Evolutionary conservation across 2,797 vertebrate genomes (phyloP).

Genomic region (Cossypha dichroa): DNA sequence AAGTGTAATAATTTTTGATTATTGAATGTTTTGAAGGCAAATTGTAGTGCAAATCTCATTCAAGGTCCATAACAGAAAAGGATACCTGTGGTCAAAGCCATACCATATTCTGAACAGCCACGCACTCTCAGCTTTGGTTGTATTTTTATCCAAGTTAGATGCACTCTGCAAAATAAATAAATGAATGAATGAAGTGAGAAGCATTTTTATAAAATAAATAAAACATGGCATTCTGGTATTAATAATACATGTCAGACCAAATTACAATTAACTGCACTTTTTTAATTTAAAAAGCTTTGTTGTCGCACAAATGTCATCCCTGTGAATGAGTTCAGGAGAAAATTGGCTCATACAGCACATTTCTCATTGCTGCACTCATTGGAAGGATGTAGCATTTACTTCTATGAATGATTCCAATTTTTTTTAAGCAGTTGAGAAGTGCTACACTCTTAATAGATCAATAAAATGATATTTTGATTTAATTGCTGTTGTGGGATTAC

Average conservation of each 20-base stretch:
- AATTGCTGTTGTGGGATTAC: slow-evolving; percentile 26
- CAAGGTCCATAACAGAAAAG: slow-evolving; percentile 47
- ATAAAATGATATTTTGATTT: slow-evolving; percentile 55
- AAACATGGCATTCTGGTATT: background rate
- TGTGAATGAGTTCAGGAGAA: background rate
- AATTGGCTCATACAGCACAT: background rate
- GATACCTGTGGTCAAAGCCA: slow-evolving; percentile 83
- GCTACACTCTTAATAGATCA: slow-evolving; percentile 32
- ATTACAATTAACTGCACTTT: background rate
- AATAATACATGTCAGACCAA: slow-evolving; percentile 16
- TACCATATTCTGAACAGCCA: slow-evolving; percentile 81
- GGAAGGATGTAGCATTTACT: slow-evolving; percentile 24
- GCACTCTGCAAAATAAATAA: slow-evolving; percentile 68
- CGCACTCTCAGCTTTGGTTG: slow-evolving; percentile 73
- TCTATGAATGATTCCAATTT: slow-evolving; percentile 56
- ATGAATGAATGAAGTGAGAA: background rate
- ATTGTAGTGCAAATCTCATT: background rate
- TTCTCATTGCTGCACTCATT: background rate
- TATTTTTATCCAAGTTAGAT: slow-evolving; percentile 55
- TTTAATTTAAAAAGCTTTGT: background rate
- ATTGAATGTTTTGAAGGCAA: background rate
- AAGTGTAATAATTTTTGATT: background rate
- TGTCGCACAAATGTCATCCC: background rate
- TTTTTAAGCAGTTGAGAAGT: slow-evolving; percentile 46
- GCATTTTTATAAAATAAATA: background rate